Base-by-base conservation (phyloP, 2,113 vertebrate genomes). In the Sitta europaea region DNA sequence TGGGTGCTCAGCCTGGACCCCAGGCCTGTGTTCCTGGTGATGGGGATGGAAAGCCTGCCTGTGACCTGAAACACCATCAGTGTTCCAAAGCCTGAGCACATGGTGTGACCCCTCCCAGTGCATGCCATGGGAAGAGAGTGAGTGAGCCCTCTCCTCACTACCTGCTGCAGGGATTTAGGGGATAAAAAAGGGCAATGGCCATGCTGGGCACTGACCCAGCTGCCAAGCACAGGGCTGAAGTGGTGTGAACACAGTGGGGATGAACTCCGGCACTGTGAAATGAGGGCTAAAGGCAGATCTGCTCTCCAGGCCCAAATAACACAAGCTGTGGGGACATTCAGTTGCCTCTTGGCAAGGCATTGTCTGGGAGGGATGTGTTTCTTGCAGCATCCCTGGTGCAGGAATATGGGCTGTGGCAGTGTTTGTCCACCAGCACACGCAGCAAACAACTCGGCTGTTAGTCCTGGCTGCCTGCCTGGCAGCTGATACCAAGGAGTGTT, bases 341-440 rank as follows among this genome's bases (percentile, higher is more conserved):
- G 5, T 4, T 63, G 53, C 36, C 12, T 2, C 71, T 57, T 68
- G 74, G 66, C 29, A 11, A 19, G 62, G 23, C 48, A 8, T 5
- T 59, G 66, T 35, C 74, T 25, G 55, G 66, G 83, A 61, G 57
- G 45, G 45, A 35, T 28, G 50, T 29, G 2, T 29, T 72, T 40
- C 53, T 72, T 57, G 48, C 71, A 76, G 55, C 36, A 73, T 48
- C 31, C 31, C 18, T 48, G 0, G 23, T 48, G 50, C 68, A 42
- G 83, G 70, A 28, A 6, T 5, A 0, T 1, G 50, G 62, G 27
- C 82, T 65, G 53, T 66, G 62, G 53, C 14, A 20, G 6, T 15
- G 10, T 65, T 82, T 85, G 42, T 45, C 53, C 79, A 14, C 45
- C 0, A 0, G 31, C 57, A 61, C 63, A 40, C 0, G 0, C 25